phyloP scores from a whole-genome alignment of 2,113 vertebrate species.

The Labrus mixtus region DNA sequence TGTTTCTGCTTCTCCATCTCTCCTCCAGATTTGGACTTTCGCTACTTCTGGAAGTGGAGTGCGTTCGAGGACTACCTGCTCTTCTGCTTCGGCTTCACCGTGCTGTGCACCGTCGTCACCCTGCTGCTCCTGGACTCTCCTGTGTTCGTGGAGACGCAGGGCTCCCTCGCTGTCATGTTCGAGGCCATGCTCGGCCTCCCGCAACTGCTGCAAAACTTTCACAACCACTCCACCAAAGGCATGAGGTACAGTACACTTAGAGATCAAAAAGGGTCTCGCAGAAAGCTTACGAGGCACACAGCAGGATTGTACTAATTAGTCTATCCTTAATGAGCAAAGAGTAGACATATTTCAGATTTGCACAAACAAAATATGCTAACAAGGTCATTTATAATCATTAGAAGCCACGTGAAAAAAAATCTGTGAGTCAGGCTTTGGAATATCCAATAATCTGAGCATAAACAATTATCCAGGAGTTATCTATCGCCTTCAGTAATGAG shows the following conservation, averaged over 20 bases:
- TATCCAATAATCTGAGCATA: background rate
- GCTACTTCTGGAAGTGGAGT: constrained; percentile 87
- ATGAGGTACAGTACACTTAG: constrained; percentile 82
- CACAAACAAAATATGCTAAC: constrained; percentile 44
- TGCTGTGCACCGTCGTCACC: constrained; percentile 80
- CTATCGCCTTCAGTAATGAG: background rate
- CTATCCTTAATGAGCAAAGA: constrained; percentile 33
- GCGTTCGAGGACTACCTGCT: constrained; percentile 86
- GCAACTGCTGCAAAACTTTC: constrained; percentile 86
- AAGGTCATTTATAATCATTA: constrained; percentile 48
- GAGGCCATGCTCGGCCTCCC: constrained; percentile 88
- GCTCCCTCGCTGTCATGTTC: constrained; percentile 81
- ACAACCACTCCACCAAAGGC: constrained; percentile 84
- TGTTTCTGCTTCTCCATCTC: background rate
- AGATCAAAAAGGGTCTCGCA: constrained; percentile 29
- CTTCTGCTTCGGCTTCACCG: constrained; percentile 83
- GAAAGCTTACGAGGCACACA: background rate
- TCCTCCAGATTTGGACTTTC: constrained; percentile 79
- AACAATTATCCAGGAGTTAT: background rate
- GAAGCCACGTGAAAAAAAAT: constrained; percentile 1
- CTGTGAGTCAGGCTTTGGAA: constrained; percentile 1
- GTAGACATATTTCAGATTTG: constrained; percentile 21
- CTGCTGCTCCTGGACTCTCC: constrained; percentile 82
- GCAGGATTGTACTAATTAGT: background rate
- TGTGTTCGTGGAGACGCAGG: constrained; percentile 84